Evolutionary conservation across 2,888 invertebrate genomes (phyloP).

Genomic region (Germaria angustata): DNA sequence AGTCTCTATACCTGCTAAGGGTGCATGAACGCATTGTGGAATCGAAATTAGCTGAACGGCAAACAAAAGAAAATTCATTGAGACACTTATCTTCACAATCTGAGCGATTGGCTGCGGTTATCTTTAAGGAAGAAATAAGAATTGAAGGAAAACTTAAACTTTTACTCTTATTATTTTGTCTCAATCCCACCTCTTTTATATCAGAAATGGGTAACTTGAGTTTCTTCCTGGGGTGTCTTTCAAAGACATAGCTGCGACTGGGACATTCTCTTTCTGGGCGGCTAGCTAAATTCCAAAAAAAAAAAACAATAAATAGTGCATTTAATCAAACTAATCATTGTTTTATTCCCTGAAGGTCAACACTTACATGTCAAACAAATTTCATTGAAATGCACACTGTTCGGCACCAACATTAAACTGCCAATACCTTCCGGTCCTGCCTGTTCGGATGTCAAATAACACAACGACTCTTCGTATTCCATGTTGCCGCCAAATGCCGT

Average conservation of each 20-base stretch:
- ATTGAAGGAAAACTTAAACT: not conserved
- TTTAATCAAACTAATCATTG: not conserved
- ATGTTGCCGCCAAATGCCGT: constrained; percentile 90
- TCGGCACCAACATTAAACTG: constrained; percentile 92
- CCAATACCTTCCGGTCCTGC: constrained; percentile 94
- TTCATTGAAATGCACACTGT: constrained; percentile 94
- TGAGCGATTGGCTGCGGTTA: constrained; percentile 89
- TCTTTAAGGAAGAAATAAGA: constrained; percentile 65
- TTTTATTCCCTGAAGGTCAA: not conserved
- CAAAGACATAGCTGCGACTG: constrained; percentile 92
- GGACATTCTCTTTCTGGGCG: constrained; percentile 94
- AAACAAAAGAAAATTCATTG: constrained; percentile 93
- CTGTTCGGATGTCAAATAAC: constrained; percentile 91
- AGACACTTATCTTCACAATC: constrained; percentile 95
- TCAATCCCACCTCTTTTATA: constrained; percentile 85
- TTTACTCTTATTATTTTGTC: not conserved
- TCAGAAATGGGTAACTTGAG: constrained; percentile 89
- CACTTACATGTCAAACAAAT: constrained; percentile 92
- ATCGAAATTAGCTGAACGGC: constrained; percentile 92
- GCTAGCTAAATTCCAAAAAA: constrained; percentile 82
- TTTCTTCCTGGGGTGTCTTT: constrained; percentile 91
- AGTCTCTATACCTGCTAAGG: constrained; percentile 82
- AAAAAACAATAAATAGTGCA: not conserved
- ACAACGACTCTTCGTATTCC: constrained; percentile 93
- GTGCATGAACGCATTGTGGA: constrained; percentile 88